Base-by-base conservation (phyloP, 1,140 invertebrate species). In the Bombus fervidus region DNA sequence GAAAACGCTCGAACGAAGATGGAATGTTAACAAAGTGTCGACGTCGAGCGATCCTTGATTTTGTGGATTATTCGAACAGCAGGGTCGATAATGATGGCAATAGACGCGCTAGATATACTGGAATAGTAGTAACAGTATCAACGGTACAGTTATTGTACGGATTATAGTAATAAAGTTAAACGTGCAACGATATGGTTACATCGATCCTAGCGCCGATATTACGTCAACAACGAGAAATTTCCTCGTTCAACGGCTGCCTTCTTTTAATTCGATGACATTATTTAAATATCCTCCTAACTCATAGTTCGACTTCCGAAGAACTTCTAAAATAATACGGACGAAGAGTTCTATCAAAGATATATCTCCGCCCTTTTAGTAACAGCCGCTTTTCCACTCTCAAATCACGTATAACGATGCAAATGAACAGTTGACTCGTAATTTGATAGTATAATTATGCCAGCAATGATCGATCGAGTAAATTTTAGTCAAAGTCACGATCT, bases 81-180 rank as follows among this genome's bases (percentile, higher is more conserved):
- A 57, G 62, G 8, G 3, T 34, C 18, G 28, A 53, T 22, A 53
- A 53, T 8, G 57, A 37, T n/a, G 39, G 18, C 47, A 8, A 57
- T 53, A 72, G 41, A 57, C 4, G 28, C 31, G 59, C 15, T 31
- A 41, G 31, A 66, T 31, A 66, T 43, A 37, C 9, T 39, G 81
- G 41, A 47, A 62, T 39, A 25, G 74, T 59, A 74, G 74, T 78
- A 83, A 83, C 62, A 83, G 74, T 77, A 75, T 72, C 57, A 25
- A 37, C 66, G 69, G 31, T 82, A 82, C 81, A 66, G 72, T 82
- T 82, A 66, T 82, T 6, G 71, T 75, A 64, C 31, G 18, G 71
- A 82, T 75, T 82, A 75, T 47, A 75, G 72, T 82, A 76, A 75
- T 76, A 82, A 82, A 25, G 59, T 73, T 64, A 64, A 74, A 81